Evolutionary conservation across 2,113 vertebrate genomes (phyloP).

Genomic region (Pimephales promelas): DNA sequence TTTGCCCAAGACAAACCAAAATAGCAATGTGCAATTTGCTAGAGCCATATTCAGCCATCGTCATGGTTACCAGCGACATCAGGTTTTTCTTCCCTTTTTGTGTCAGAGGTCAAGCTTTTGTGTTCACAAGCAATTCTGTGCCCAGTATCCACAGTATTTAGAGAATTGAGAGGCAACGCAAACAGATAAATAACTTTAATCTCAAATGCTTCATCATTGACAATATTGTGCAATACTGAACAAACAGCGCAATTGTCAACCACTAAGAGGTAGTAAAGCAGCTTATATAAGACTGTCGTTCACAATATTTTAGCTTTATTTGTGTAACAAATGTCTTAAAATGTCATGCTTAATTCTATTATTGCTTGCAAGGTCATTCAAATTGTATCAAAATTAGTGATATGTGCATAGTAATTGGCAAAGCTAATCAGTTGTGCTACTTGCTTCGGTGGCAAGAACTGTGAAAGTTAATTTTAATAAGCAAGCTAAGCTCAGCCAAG

Average conservation of each 20-base stretch:
- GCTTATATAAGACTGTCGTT: constrained; percentile 51
- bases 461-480: constrained; percentile 14
- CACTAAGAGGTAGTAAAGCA: constrained; percentile 57
- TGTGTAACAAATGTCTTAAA: constrained; percentile 56
- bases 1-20: constrained; percentile 21
- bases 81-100: background rate
- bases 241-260: constrained; percentile 55
- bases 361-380: constrained; percentile 46
- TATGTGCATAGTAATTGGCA: constrained; percentile 55
- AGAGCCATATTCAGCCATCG: constrained; percentile 26
- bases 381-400: constrained; percentile 51
- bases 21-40: constrained; percentile 19
- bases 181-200: constrained; percentile 58
- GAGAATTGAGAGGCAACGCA: constrained; percentile 30
- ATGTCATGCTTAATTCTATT: constrained; percentile 63
- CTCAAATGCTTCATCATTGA: constrained; percentile 52
- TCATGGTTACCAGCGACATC: constrained; percentile 45
- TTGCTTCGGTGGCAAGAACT: constrained; percentile 18
- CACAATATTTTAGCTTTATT: constrained; percentile 26
- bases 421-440: constrained; percentile 26
- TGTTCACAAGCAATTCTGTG: background rate
- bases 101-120: constrained; percentile 15
- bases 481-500: constrained; percentile 43
- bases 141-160: background rate
- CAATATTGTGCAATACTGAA: constrained; percentile 49